Conservation (phyloP, 2,888 invertebrate species). For the Sepiola atlantica region DNA sequence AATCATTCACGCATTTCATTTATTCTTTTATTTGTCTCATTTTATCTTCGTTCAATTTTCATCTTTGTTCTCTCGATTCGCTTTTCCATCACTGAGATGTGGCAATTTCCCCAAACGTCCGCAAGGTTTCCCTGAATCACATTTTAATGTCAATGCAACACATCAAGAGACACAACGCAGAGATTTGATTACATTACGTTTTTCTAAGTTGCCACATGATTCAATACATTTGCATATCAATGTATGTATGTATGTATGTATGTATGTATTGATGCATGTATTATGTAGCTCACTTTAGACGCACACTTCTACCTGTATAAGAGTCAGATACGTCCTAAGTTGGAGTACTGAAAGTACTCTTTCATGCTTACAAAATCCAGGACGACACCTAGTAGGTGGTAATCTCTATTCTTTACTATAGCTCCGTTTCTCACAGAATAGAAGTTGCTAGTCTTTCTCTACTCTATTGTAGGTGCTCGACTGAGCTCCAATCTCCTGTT, state of each 20-base stretch:
- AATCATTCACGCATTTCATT: not conserved
- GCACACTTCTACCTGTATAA: too few species aligned
- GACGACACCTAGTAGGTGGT: too few species aligned
- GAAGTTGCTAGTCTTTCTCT: too few species aligned
- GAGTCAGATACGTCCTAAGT: too few species aligned
- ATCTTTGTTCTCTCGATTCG: not conserved
- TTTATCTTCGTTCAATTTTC: not conserved
- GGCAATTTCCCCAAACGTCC: not conserved
- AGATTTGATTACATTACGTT: not conserved
- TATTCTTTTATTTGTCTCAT: not conserved
- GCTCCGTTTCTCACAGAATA: too few species aligned
- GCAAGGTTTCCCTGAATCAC: not conserved
- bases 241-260: not conserved
- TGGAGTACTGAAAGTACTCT: too few species aligned
- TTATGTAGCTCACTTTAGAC: too few species aligned
- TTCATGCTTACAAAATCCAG: too few species aligned
- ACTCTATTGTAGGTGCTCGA: too few species aligned
- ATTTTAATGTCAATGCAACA: not conserved
- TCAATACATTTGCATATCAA: not conserved
- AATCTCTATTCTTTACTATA: too few species aligned
- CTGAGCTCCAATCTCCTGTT: too few species aligned
- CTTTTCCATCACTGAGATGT: not conserved
- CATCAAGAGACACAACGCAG: not conserved
- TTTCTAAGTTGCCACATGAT: not conserved
- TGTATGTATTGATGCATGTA: not conserved